These are phyloP conservation scores for Aphelocoma californica DNA, from an alignment of 2,797 vertebrate genomes.

Conservation along the genomic window DNA sequence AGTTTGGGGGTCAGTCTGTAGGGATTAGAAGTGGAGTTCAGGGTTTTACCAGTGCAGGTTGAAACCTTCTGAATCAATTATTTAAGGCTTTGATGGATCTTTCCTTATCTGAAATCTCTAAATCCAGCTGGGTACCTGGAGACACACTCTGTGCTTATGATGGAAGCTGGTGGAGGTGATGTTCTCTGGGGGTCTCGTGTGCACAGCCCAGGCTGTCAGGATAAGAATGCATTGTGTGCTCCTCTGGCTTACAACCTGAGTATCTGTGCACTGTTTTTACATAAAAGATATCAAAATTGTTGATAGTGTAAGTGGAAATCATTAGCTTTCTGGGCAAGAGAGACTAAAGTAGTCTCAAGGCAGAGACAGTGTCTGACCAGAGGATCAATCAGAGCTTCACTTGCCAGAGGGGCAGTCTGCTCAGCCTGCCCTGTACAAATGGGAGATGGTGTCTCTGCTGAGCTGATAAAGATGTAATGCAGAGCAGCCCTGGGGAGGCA, in stretches of 20 bases:
- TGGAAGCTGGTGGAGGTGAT: not conserved
- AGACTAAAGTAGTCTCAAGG: not conserved
- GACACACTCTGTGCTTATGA: not conserved
- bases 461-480: not conserved
- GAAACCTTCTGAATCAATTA: not conserved
- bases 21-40: not conserved
- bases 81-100: not conserved
- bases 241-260: not conserved
- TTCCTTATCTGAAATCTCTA: not conserved
- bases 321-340: not conserved
- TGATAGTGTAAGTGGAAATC: not conserved
- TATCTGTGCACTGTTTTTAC: not conserved
- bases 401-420: not conserved
- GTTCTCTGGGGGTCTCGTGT: not conserved
- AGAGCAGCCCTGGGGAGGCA: not conserved
- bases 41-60: not conserved
- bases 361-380: not conserved
- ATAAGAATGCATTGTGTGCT: not conserved
- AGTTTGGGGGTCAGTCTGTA: not conserved
- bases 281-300: not conserved
- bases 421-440: not conserved
- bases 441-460: not conserved
- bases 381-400: not conserved
- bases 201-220: not conserved
- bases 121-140: not conserved